Evolutionary conservation across 2,888 invertebrate genomes (phyloP).

Genomic region (Chorisops tibialis): DNA sequence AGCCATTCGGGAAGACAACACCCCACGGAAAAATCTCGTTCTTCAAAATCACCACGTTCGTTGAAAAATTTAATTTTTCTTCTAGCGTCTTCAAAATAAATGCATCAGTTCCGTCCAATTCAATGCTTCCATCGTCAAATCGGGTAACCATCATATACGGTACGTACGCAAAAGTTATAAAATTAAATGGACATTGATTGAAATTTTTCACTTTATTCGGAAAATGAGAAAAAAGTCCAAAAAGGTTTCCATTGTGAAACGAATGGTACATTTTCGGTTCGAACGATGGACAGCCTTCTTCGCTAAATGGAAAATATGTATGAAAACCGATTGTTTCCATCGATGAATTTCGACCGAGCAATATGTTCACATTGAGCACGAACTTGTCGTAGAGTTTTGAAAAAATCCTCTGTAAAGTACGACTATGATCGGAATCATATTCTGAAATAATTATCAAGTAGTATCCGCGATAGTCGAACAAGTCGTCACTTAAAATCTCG

Average conservation of each 20-base stretch:
- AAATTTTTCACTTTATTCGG: constrained; percentile 42
- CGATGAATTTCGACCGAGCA: constrained; percentile 23
- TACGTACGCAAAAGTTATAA: constrained; percentile 40
- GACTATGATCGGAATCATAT: constrained; percentile 24
- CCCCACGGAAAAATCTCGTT: constrained; percentile 36
- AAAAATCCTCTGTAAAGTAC: constrained; percentile 39
- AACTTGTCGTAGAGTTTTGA: constrained; percentile 42
- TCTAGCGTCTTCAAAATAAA: constrained; percentile 40
- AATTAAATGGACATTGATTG: constrained; percentile 41
- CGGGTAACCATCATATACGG: constrained; percentile 40
- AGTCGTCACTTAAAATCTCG: not conserved
- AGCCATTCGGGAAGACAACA: constrained; percentile 40
- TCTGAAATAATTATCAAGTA: constrained; percentile 9
- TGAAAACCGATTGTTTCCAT: constrained; percentile 35
- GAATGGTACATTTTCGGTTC: constrained; percentile 38
- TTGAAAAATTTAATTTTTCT: constrained; percentile 45
- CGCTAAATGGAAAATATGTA: constrained; percentile 44
- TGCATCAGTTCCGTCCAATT: constrained; percentile 46
- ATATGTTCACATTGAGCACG: constrained; percentile 42
- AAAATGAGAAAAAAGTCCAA: constrained; percentile 35
- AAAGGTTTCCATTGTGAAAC: not conserved
- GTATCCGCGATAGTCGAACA: constrained; percentile 3
- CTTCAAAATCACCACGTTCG: no score
- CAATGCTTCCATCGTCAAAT: constrained; percentile 19
- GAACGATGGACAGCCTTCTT: constrained; percentile 39